These are phyloP conservation scores for Ecliptopera silaceata DNA, from an alignment of 2,888 invertebrate species.

Conservation along the genomic window DNA sequence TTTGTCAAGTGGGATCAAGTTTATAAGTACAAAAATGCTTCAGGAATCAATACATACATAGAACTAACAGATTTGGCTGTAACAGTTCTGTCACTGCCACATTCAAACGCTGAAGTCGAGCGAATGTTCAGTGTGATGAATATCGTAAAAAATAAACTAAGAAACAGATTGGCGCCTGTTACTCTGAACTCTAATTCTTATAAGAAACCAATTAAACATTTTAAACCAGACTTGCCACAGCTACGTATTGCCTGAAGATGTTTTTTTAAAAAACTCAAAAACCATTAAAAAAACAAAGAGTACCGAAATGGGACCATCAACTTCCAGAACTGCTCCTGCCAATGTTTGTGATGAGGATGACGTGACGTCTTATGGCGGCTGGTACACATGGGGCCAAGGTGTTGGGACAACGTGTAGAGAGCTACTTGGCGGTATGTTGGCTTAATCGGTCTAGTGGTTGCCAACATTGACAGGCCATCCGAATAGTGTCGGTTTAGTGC, in stretches of 20 bases:
- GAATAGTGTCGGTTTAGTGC: constrained; percentile 2
- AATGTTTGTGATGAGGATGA: no score
- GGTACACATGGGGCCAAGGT: constrained; percentile 1
- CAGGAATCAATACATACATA: neutral
- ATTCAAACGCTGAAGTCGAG: constrained; percentile 2
- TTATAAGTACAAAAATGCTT: neutral
- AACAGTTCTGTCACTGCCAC: neutral
- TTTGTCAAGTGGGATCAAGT: no score
- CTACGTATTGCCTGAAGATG: no score
- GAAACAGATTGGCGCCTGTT: neutral
- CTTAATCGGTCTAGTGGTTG: neutral
- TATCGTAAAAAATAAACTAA: neutral
- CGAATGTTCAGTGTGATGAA: constrained; percentile 1
- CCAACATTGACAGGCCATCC: constrained; percentile 1
- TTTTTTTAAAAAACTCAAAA: no score
- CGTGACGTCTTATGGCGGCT: neutral
- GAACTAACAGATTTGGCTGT: neutral
- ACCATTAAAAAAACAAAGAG: no score
- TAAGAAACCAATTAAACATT: no score
- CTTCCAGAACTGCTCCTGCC: no score
- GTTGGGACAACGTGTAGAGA: constrained; percentile 2
- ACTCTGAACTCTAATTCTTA: neutral
- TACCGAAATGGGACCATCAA: no score
- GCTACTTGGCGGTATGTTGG: constrained; percentile 3
- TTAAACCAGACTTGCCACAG: no score